Percentiles rank a stretch among this genome's conserved stretches.
phyloP scores from a whole-genome alignment of 2,113 vertebrate species.

The Cyprinodon brontotheroides region DNA sequence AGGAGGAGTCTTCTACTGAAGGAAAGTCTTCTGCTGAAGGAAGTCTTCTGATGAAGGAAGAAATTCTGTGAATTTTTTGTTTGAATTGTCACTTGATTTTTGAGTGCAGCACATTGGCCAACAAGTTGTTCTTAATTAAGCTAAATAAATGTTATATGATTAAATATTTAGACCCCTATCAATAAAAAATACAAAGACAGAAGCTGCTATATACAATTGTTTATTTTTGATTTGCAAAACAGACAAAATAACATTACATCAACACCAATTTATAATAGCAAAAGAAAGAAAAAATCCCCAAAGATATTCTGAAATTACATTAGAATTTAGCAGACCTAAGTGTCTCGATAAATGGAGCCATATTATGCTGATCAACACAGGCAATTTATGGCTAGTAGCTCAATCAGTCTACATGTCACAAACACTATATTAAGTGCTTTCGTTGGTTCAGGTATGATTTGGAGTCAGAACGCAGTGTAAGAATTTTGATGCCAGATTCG shows the following conservation, averaged over 20 bases:
- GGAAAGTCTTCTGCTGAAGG: no score
- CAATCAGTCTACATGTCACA: slow-evolving; percentile 66
- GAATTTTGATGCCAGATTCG: slow-evolving; percentile 55
- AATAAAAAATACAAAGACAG: slow-evolving; percentile 27
- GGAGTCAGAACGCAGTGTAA: slow-evolving; percentile 55
- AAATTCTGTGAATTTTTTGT: no score
- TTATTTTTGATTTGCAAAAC: slow-evolving; percentile 86
- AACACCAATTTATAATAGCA: slow-evolving; percentile 80
- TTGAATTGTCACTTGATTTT: no score
- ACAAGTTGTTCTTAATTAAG: background rate
- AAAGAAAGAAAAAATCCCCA: slow-evolving; percentile 62
- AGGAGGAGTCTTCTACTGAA: no score
- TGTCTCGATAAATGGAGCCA: slow-evolving; percentile 67
- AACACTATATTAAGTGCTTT: slow-evolving; percentile 73
- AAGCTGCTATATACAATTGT: slow-evolving; percentile 74
- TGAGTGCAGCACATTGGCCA: no score
- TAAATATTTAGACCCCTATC: background rate
- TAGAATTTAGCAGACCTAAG: slow-evolving; percentile 68
- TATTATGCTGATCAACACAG: slow-evolving; percentile 69
- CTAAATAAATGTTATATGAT: no score
- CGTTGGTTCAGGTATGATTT: slow-evolving; percentile 69
- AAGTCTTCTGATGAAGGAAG: no score
- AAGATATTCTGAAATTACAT: slow-evolving; percentile 72
- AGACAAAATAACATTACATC: slow-evolving; percentile 81
- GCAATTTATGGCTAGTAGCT: slow-evolving; percentile 69